Percentiles rank a stretch among this genome's conserved stretches.
Evolutionary conservation across 1,140 invertebrate species (phyloP).

Genomic region (Ectropis grisescens): DNA sequence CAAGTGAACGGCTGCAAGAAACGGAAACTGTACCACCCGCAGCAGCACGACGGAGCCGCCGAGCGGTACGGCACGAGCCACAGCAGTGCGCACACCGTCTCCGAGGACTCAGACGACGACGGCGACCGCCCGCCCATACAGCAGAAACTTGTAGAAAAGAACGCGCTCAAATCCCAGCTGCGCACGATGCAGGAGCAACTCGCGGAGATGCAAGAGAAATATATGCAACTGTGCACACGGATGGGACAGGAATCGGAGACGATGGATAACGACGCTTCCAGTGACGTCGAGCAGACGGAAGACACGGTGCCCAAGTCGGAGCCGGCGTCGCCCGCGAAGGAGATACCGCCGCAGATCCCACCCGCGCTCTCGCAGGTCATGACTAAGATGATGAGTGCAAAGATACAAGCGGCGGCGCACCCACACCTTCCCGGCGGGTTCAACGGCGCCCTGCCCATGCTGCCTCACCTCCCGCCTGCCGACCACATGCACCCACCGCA

Average conservation of each 20-base stretch:
- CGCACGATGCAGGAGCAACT: constrained; percentile 90
- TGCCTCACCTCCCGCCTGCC: constrained; percentile 71
- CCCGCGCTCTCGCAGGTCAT: constrained; percentile 78
- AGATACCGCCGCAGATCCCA: constrained; percentile 70
- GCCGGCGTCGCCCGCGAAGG: constrained; percentile 72
- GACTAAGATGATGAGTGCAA: constrained; percentile 77
- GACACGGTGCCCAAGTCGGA: constrained; percentile 70
- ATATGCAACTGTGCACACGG: constrained; percentile 86
- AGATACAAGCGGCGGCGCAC: constrained; percentile 72
- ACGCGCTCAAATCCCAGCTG: constrained; percentile 86
- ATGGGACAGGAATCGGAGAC: constrained; percentile 85
- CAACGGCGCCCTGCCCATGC: constrained; percentile 67
- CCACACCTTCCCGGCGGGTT: constrained; percentile 70
- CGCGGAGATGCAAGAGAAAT: constrained; percentile 92
- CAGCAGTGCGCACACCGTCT: constrained; percentile 67
- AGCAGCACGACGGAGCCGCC: constrained; percentile 86
- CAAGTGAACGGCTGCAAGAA: constrained; percentile 95
- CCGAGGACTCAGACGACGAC: constrained; percentile 81
- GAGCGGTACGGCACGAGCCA: constrained; percentile 75
- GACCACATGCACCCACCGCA: constrained; percentile 70
- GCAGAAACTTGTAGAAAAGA: constrained; percentile 87
- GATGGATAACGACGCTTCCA: constrained; percentile 78
- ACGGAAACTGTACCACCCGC: constrained; percentile 96
- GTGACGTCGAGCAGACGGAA: constrained; percentile 76
- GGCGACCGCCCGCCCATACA: constrained; percentile 81